These are phyloP conservation scores for Leuctra nigra DNA, from an alignment of 2,888 invertebrate species.

Conservation along the genomic window DNA sequence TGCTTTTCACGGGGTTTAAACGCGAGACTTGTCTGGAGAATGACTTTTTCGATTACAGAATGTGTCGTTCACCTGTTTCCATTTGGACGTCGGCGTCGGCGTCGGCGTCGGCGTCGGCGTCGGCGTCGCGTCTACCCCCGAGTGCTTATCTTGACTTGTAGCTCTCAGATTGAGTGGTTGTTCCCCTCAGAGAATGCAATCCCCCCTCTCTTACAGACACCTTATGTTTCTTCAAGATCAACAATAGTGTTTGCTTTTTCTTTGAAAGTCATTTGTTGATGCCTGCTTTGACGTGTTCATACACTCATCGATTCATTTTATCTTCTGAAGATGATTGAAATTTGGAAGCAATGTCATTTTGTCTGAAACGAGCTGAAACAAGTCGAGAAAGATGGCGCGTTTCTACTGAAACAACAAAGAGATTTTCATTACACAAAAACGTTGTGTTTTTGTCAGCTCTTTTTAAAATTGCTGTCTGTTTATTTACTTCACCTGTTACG, in stretches of 20 bases:
- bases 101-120: background rate
- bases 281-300: slow-evolving; percentile 8
- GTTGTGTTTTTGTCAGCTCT: no score
- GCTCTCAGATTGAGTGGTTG: slow-evolving; percentile 19
- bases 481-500: no score
- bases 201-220: background rate
- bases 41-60: slow-evolving; percentile 15
- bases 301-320: slow-evolving; percentile 3
- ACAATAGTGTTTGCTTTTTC: slow-evolving; percentile 10
- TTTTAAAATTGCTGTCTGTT: no score
- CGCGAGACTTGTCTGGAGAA: slow-evolving; percentile 12
- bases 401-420: background rate
- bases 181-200: slow-evolving; percentile 4
- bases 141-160: slow-evolving; percentile 18
- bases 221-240: slow-evolving; percentile 11
- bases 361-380: background rate
- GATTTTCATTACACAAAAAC: slow-evolving; percentile 1
- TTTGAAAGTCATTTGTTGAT: slow-evolving; percentile 17
- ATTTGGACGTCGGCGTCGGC: background rate
- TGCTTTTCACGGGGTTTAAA: slow-evolving; percentile 15
- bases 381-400: background rate
- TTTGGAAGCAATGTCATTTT: background rate
- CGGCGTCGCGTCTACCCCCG: no score
- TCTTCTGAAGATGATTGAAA: slow-evolving; percentile 14
- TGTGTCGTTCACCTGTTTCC: slow-evolving; percentile 14